phyloP scores from a whole-genome alignment of 2,113 vertebrate species.

The Tichodroma muraria region DNA sequence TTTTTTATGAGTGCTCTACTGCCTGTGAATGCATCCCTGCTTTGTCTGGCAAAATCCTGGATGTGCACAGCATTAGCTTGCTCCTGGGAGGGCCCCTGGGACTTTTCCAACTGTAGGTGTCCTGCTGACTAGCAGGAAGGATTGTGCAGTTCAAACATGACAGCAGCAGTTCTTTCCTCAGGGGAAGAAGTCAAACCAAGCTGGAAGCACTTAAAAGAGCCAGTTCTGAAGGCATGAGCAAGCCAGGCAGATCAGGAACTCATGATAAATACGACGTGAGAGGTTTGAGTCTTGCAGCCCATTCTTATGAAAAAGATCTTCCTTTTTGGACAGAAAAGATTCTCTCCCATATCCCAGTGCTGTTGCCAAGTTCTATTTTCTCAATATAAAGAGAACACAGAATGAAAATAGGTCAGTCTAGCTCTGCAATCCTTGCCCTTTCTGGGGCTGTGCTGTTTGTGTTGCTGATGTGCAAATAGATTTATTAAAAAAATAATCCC shows the following conservation, averaged over 20 bases:
- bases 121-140: constrained; percentile 21
- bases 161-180: neutral
- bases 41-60: neutral
- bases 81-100: neutral
- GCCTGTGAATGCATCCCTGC: neutral
- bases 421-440: neutral
- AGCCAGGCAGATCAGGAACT: neutral
- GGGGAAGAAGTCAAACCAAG: constrained; percentile 8
- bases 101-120: neutral
- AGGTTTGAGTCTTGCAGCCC: neutral
- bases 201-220: constrained; percentile 29
- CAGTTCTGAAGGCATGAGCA: neutral
- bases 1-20: neutral
- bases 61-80: neutral
- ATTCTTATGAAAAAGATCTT: neutral
- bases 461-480: neutral
- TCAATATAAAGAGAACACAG: neutral
- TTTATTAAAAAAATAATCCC: neutral
- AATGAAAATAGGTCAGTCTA: neutral
- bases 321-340: neutral
- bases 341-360: neutral
- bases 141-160: neutral
- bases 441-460: neutral
- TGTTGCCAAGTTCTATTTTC: neutral
- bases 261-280: neutral